These are phyloP conservation scores for Psylliodes chrysocephalus DNA, from an alignment of 2,888 invertebrate genomes.

Conservation along the genomic window DNA sequence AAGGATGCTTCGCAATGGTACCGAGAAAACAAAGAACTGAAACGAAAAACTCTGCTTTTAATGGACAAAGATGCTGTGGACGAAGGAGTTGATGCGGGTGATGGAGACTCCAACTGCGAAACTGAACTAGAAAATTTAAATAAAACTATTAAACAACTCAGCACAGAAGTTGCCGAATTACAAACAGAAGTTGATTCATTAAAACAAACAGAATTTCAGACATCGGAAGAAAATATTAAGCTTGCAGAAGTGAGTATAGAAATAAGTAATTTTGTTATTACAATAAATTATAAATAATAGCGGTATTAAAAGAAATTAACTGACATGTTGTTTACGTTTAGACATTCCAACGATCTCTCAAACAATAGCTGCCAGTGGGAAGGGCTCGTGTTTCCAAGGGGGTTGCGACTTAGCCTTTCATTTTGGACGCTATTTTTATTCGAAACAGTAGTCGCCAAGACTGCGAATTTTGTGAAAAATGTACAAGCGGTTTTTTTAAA, in stretches of 20 bases:
- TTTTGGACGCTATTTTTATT: too few species aligned
- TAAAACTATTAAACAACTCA: constrained; percentile 73
- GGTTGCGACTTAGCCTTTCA: too few species aligned
- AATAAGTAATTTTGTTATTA: too few species aligned
- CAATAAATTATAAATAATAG: too few species aligned
- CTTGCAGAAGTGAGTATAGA: constrained; percentile 65
- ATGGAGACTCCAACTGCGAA: constrained; percentile 67
- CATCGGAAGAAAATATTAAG: constrained; percentile 72
- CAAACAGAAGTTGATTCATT: constrained; percentile 75
- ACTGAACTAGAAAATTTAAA: constrained; percentile 76
- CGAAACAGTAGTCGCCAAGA: too few species aligned
- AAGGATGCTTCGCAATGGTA: constrained; percentile 80
- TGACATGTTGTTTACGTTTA: too few species aligned
- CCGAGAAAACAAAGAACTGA: constrained; percentile 78
- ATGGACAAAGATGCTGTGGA: constrained; percentile 71
- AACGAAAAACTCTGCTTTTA: constrained; percentile 74
- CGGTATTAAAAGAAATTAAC: too few species aligned
- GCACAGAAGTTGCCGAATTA: constrained; percentile 72
- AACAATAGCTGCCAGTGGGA: too few species aligned
- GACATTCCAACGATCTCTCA: too few species aligned
- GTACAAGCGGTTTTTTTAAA: too few species aligned
- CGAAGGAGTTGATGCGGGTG: constrained; percentile 62
- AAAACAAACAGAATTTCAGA: constrained; percentile 76
- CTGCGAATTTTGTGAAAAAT: too few species aligned
- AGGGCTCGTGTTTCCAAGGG: too few species aligned